Conservation (phyloP, 2,888 invertebrate species). For the Syrista parreyssii region DNA sequence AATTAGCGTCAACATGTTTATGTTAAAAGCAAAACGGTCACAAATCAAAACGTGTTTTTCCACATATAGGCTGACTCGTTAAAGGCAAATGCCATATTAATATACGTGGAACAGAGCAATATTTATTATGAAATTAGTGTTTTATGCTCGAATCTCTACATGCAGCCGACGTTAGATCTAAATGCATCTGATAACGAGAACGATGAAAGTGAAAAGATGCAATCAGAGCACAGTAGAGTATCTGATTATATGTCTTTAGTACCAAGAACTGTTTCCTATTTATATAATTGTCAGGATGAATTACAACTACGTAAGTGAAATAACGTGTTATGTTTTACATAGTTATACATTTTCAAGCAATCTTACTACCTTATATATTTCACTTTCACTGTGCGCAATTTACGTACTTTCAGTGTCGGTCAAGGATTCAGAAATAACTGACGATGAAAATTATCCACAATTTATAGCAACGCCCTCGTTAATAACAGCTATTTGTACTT, state of each 20-base stretch:
- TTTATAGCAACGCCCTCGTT: conserved; percentile 67
- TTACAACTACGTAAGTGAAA: conserved; percentile 43
- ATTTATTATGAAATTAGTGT: conserved; percentile 56
- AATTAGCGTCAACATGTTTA: neutral
- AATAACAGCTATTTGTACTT: conserved; percentile 63
- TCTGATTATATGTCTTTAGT: conserved; percentile 39
- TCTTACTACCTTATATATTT: neutral
- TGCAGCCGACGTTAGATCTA: conserved; percentile 47
- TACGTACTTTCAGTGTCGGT: conserved; percentile 35
- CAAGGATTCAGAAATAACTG: conserved; percentile 41
- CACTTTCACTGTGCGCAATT: neutral
- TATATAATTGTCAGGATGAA: conserved; percentile 55
- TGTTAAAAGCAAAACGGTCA: neutral
- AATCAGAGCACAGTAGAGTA: conserved; percentile 34
- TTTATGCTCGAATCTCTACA: conserved; percentile 53
- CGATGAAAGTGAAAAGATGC: conserved; percentile 29
- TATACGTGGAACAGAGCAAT: conserved; percentile 54
- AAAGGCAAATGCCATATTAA: conserved; percentile 48
- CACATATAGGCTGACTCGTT: conserved; percentile 47
- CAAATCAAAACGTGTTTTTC: conserved; percentile 5
- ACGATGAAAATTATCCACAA: conserved; percentile 42
- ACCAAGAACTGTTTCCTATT: conserved; percentile 46
- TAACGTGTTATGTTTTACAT: conserved; percentile 23
- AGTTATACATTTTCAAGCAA: neutral
- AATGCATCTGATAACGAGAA: conserved; percentile 33